Percentiles rank a stretch among this genome's conserved stretches.
Conservation (phyloP, 2,888 invertebrate genomes). For the Hypena proboscidalis region DNA sequence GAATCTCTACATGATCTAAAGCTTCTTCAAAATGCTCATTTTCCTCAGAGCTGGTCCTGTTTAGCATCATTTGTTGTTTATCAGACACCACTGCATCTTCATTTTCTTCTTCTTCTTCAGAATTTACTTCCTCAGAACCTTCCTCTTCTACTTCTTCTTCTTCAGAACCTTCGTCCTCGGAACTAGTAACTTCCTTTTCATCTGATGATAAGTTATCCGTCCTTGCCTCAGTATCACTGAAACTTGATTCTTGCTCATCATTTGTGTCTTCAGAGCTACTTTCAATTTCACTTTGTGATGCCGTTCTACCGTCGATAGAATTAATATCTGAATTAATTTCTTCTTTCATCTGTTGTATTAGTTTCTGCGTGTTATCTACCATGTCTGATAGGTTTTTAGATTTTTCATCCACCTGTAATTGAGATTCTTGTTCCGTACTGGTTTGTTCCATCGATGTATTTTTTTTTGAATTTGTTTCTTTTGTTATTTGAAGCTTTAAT, state of each 20-base stretch:
- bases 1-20: constrained; percentile 74
- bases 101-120: constrained; percentile 8
- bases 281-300: constrained; percentile 80
- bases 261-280: constrained; percentile 65
- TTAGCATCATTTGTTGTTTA: constrained; percentile 24
- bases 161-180: constrained; percentile 46
- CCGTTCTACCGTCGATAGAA: constrained; percentile 72
- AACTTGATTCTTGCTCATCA: constrained; percentile 68
- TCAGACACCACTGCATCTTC: too few species aligned
- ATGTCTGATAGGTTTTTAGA: constrained; percentile 78
- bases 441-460: constrained; percentile 6
- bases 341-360: constrained; percentile 88
- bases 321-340: constrained; percentile 87
- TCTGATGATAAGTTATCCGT: constrained; percentile 66
- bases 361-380: constrained; percentile 85
- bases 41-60: constrained; percentile 76
- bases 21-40: constrained; percentile 81
- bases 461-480: constrained; percentile 1
- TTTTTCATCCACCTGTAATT: constrained; percentile 54
- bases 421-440: constrained; percentile 1
- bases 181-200: constrained; percentile 63
- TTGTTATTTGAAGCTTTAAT: constrained; percentile 2
- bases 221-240: constrained; percentile 72
- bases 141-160: constrained; percentile 34
- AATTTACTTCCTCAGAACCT: constrained; percentile 28